Base-by-base conservation (phyloP, 2,113 vertebrate species). In the Eretmodus cyanostictus region DNA sequence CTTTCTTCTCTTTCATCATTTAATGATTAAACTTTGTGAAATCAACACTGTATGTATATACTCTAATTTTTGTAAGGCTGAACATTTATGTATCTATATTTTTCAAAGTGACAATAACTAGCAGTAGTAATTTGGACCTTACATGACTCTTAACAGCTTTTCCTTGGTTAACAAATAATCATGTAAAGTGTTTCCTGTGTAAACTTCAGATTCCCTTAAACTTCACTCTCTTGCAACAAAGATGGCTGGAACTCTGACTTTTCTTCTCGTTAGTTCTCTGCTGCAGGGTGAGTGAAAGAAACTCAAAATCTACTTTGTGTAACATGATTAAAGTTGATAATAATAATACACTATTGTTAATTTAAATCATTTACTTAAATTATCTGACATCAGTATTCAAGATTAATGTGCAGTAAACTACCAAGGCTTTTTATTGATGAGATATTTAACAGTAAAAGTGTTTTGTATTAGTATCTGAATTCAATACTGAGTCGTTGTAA, bases 41-140 rank as follows among this genome's bases (percentile, higher is more conserved):
- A n/a, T 66, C 6, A 66, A n/a, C 4, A 17, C 5, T 66, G 29
- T 61, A 6, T 11, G 16, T 63, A 34, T 36, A n/a, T 36, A 12
- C 6, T 36, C 9, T 42, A 42, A 6, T 45, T 0, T 6, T 45
- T 45, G 0, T 2, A 53, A 53, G 19, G 9, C 5, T 78, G 42
- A 78, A 7, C 3, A 76, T 27, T 45, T 29, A 73, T 45, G 6
- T 1, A 54, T 54, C n/a, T 54, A 54, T 63, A n/a, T 63, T 63
- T 55, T 63, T 6, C 29, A 63, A 3, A 63, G 6, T 19, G 3
- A 61, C 27, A 5, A 59, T 59, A 27, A 27, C 5, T 55, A n/a
- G 1, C 49, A 51, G 19, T n/a, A 27, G 63, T 19, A 22, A 12
- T 19, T 19, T 40, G 0, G 38, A 59, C 11, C 5, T 29, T 59